Evolutionary conservation across 2,113 vertebrate species (phyloP).

Genomic region (Smithornis capensis): DNA sequence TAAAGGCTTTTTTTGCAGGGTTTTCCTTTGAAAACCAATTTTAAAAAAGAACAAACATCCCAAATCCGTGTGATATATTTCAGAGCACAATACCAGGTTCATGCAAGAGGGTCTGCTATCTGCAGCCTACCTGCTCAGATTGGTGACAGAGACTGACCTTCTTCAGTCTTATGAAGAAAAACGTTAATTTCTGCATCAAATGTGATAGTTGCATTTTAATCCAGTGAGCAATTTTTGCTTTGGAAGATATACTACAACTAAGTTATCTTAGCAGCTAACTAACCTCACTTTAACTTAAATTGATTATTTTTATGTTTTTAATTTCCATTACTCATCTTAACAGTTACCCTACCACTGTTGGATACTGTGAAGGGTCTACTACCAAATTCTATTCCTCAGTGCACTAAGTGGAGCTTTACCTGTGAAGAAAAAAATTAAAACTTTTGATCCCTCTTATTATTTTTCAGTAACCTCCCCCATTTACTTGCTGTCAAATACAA

Average conservation of each 20-base stretch:
- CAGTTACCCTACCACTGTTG: not conserved
- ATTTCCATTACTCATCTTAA: not conserved
- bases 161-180: not conserved
- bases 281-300: not conserved
- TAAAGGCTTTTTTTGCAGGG: not conserved
- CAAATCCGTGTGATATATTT: not conserved
- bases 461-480: not conserved
- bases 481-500: not conserved
- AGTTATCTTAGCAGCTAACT: not conserved
- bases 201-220: not conserved
- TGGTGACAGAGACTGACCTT: not conserved
- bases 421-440: not conserved
- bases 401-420: not conserved
- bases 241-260: not conserved
- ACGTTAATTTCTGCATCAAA: not conserved
- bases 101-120: not conserved
- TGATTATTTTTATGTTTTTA: not conserved
- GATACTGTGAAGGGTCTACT: not conserved
- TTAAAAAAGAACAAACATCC: not conserved
- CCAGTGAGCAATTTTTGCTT: not conserved
- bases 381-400: not conserved
- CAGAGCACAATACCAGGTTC: not conserved
- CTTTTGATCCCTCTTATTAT: not conserved
- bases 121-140: not conserved
- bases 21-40: not conserved